phyloP scores from a whole-genome alignment of 2,797 vertebrate genomes.

The Pseudomugil gertrudae region DNA sequence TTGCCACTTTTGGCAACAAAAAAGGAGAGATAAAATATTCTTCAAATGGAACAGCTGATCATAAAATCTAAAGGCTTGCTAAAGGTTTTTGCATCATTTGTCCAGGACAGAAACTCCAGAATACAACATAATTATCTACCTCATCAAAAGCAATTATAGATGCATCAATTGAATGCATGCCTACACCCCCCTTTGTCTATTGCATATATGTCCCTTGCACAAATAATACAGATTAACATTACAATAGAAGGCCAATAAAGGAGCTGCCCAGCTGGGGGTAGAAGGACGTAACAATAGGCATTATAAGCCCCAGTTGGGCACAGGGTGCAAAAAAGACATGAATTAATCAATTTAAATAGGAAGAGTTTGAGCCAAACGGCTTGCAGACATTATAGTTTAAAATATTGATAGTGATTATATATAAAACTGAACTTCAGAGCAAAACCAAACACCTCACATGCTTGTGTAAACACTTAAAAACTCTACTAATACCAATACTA shows the following conservation, averaged over 20 bases:
- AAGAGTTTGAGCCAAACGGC: conserved; percentile 59
- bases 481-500: neutral
- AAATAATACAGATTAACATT: conserved; percentile 81
- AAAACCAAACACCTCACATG: conserved; percentile 15
- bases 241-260: conserved; percentile 79
- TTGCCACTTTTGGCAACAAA: no score
- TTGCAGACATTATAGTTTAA: conserved; percentile 36
- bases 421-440: conserved; percentile 6
- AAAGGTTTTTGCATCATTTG: conserved; percentile 48
- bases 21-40: conserved; percentile 6
- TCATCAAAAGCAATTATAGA: conserved; percentile 82
- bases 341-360: conserved; percentile 52
- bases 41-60: conserved; percentile 46
- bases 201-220: conserved; percentile 76
- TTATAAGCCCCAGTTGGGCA: conserved; percentile 65
- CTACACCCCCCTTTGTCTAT: conserved; percentile 76
- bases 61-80: conserved; percentile 34
- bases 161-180: conserved; percentile 81
- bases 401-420: conserved; percentile 18
- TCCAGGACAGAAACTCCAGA: conserved; percentile 47
- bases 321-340: conserved; percentile 25
- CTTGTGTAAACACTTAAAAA: neutral
- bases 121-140: conserved; percentile 80
- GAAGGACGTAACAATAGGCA: conserved; percentile 74
- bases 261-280: conserved; percentile 77